These are phyloP conservation scores for Botia almorhae DNA, from an alignment of 2,797 vertebrate genomes.

Conservation along the genomic window DNA sequence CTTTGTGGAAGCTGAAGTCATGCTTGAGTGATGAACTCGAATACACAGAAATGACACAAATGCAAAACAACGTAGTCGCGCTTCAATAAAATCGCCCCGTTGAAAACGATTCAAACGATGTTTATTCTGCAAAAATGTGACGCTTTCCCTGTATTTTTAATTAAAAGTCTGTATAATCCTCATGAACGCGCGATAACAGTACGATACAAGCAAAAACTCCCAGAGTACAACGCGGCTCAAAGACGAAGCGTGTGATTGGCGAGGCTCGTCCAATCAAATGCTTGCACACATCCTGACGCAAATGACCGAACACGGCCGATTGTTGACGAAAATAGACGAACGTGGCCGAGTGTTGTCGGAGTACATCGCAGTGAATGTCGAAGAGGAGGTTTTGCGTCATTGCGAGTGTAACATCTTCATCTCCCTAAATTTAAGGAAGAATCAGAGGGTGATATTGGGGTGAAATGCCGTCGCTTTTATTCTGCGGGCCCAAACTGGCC, in stretches of 20 bases:
- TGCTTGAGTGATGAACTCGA: slow-evolving; percentile 43
- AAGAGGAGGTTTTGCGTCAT: background rate
- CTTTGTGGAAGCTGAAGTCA: slow-evolving; percentile 84
- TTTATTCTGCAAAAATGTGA: no score
- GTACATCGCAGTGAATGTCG: slow-evolving; percentile 3
- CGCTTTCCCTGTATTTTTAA: background rate
- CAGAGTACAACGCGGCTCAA: slow-evolving; percentile 38
- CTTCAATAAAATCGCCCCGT: background rate
- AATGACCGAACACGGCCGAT: background rate
- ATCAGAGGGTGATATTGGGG: background rate
- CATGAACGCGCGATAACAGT: slow-evolving; percentile 12
- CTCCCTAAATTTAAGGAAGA: background rate
- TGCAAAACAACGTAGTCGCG: background rate
- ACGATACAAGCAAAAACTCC: slow-evolving; percentile 32
- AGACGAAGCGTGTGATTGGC: slow-evolving; percentile 37
- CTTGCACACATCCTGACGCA: background rate
- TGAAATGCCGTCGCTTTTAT: slow-evolving; percentile 87
- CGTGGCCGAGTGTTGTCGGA: background rate
- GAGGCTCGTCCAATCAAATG: slow-evolving; percentile 20
- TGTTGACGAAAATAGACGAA: slow-evolving; percentile 1
- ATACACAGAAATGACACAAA: background rate
- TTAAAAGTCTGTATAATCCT: background rate
- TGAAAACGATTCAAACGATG: background rate
- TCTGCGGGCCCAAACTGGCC: slow-evolving; percentile 92
- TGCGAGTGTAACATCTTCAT: slow-evolving; percentile 11